Percentiles rank a stretch among this genome's conserved stretches.
Evolutionary conservation across 2,888 invertebrate genomes (phyloP).

Genomic region (Holacanthella duospinosa): DNA sequence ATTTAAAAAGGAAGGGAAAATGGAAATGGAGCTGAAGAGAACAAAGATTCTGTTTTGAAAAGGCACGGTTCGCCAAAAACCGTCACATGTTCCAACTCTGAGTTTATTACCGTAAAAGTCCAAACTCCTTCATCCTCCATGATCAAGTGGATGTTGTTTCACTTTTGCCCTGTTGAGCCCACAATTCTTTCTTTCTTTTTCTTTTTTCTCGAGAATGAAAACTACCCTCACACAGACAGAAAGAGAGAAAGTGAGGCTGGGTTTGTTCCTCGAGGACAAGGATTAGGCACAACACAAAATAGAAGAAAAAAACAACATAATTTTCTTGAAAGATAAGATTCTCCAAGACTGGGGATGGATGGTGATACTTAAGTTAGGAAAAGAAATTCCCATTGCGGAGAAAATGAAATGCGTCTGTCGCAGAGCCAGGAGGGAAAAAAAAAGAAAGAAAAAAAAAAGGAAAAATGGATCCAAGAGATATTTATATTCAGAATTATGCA

Average conservation of each 20-base stretch:
- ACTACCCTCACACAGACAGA: no score
- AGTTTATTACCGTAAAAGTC: not conserved
- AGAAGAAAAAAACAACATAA: constrained; percentile 3
- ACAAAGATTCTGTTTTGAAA: not conserved
- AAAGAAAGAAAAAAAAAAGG: not conserved
- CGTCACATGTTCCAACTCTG: not conserved
- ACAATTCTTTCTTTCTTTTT: not conserved
- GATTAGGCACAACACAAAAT: not conserved
- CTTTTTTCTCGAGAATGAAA: no score
- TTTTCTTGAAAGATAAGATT: constrained; percentile 1
- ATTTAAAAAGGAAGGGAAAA: not conserved
- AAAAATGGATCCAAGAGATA: not conserved
- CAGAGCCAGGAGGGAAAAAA: not conserved
- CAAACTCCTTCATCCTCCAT: not conserved
- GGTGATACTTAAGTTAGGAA: no score
- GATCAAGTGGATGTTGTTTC: constrained; percentile 6
- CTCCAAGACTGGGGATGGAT: no score
- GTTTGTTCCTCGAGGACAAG: not conserved
- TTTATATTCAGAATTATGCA: constrained; percentile 5
- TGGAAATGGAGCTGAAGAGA: not conserved
- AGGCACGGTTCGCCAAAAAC: not conserved
- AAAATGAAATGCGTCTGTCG: not conserved
- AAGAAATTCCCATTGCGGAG: not conserved
- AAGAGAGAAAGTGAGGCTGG: not conserved
- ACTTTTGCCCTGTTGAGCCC: constrained; percentile 5